Percentiles rank a stretch among this genome's conserved stretches.
These are phyloP conservation scores for Cephus spinipes DNA, from an alignment of 2,888 invertebrate genomes.

Conservation along the genomic window DNA sequence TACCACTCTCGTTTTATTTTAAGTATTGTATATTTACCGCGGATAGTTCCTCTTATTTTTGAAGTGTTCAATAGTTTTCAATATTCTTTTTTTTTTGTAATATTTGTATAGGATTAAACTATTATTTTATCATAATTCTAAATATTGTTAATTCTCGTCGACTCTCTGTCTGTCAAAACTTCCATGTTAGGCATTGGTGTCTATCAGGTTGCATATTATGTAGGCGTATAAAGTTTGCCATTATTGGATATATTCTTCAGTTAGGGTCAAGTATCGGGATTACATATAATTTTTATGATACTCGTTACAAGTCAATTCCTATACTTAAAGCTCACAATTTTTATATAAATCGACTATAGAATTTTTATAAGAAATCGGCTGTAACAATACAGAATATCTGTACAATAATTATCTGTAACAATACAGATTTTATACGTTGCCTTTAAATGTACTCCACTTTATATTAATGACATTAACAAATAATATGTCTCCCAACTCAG, in stretches of 20 bases:
- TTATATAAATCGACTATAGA: no score
- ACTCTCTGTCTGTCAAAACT: background rate
- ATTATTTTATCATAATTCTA: background rate
- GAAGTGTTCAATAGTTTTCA: background rate
- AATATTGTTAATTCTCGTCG: background rate
- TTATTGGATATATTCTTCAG: background rate
- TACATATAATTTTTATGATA: background rate
- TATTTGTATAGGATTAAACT: background rate
- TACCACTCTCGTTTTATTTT: constrained; percentile 12
- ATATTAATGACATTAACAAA: background rate
- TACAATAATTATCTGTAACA: no score
- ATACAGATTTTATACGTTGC: no score
- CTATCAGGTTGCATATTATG: background rate
- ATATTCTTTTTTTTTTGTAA: background rate
- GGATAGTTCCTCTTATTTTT: background rate
- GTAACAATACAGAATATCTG: no score
- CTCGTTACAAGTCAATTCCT: background rate
- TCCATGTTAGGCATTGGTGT: background rate
- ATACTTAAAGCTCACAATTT: no score
- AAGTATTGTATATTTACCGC: background rate
- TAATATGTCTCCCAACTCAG: background rate
- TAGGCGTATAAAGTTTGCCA: background rate
- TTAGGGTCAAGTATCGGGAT: background rate
- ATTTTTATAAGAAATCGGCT: no score
- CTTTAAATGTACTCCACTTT: no score